A percentile compares a stretch with the other conserved stretches of the same genome.
These are phyloP conservation scores for Oxycera nigricornis DNA, from an alignment of 2,888 invertebrate genomes.

Conservation along the genomic window DNA sequence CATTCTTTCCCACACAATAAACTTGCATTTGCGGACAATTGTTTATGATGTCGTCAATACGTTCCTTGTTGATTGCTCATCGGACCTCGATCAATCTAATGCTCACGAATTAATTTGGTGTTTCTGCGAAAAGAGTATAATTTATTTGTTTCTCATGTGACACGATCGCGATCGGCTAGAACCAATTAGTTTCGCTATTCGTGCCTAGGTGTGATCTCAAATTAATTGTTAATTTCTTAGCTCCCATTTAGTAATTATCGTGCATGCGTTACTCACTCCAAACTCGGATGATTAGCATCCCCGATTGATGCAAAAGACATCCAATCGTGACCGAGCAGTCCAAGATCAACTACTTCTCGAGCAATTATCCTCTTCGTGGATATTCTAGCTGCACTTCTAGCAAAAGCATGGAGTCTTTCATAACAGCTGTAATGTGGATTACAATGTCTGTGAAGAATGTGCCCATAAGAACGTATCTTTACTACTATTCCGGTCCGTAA, in stretches of 20 bases:
- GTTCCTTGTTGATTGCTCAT: no score
- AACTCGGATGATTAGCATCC: constrained; percentile 10
- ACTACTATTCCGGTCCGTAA: not conserved
- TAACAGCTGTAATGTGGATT: not conserved
- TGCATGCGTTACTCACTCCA: not conserved
- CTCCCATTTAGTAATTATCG: not conserved
- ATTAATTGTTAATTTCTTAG: constrained; percentile 5
- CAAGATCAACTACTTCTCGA: not conserved
- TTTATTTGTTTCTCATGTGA: constrained; percentile 4
- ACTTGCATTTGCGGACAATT: no score
- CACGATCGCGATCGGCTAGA: not conserved
- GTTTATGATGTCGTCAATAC: no score
- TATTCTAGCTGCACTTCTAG: not conserved
- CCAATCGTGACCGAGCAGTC: not conserved
- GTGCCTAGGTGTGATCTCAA: constrained; percentile 12
- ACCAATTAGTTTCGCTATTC: not conserved
- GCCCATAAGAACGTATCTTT: constrained; percentile 3
- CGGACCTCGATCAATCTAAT: not conserved
- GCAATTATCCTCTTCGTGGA: not conserved
- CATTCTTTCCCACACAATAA: no score
- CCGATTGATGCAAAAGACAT: not conserved
- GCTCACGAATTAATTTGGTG: not conserved
- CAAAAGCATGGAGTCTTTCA: not conserved
- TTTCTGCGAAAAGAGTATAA: not conserved
- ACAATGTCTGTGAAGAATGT: not conserved